Evolutionary conservation across 2,888 invertebrate species (phyloP).

Genomic region (Chaetogeoica ovagalla): DNA sequence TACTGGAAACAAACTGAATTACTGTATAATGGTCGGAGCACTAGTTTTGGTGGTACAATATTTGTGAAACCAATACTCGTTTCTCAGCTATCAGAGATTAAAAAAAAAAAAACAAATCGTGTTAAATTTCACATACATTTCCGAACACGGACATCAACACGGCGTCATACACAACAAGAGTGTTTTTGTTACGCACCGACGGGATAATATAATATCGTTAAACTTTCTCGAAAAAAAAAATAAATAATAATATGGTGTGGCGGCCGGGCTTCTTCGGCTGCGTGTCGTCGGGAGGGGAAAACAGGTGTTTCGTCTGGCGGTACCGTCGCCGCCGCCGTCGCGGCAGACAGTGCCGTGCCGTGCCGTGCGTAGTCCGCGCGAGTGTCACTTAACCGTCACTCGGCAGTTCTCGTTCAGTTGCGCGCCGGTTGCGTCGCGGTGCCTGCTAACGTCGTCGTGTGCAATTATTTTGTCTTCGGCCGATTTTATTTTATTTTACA

Average conservation of each 20-base stretch:
- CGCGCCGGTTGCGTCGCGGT: background rate
- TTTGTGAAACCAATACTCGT: too few species aligned
- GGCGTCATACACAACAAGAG: too few species aligned
- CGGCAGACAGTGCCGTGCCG: conserved; percentile 28
- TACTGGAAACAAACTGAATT: too few species aligned
- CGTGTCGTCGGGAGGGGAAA: conserved; percentile 10
- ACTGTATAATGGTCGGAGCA: too few species aligned
- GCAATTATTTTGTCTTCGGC: background rate
- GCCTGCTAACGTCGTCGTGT: background rate
- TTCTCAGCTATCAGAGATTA: too few species aligned
- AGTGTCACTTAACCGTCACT: background rate
- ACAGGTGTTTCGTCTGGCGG: conserved; percentile 51
- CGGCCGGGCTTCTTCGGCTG: background rate
- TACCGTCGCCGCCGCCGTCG: conserved; percentile 20
- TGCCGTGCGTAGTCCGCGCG: conserved; percentile 8
- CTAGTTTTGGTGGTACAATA: too few species aligned
- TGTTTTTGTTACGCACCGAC: background rate
- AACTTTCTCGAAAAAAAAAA: conserved; percentile 38
- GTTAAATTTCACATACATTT: too few species aligned
- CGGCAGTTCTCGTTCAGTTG: conserved; percentile 4
- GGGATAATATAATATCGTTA: background rate
- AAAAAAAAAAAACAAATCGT: too few species aligned
- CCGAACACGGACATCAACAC: too few species aligned
- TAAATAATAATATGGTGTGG: conserved; percentile 8
- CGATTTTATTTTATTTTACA: background rate